Base-by-base conservation (phyloP, 2,797 vertebrate species). In the Acanthurus tractus region DNA sequence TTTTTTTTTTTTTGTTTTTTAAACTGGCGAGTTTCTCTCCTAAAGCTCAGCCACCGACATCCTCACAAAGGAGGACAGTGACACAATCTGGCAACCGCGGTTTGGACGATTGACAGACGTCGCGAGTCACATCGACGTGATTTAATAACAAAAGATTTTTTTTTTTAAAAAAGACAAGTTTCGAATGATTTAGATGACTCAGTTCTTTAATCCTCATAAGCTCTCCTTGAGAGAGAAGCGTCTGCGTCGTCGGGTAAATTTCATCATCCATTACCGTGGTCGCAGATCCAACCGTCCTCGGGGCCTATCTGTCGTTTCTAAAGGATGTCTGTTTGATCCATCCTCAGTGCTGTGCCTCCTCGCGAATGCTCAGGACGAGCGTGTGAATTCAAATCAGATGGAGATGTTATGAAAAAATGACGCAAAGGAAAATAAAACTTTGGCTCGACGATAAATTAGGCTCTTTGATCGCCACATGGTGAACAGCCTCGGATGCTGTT, bases 21-120 rank as follows among this genome's bases (percentile, higher is more conserved):
- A 84, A 79, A 84, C 74, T 80, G 77, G 85, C 73, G 85, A 76
- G 76, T 88, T 84, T 86, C 64, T 74, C 72, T 79, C 81, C 76
- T 74, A 62, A 79, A 88, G 70, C 80, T 85, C 86, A 71, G 76
- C 69, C 61, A 68, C 82, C 82, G 88, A 88, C 89, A 76, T 81
- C 57, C 77, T 57, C 61, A 87, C 82, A 87, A 89, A 88, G 62
- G 81, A 77, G 69, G 81, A 88, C 20, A 56, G 84, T 67, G 81
- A 87, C 91, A 85, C 82, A 90, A 86, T 88, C 88, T 91, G 91
- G 84, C 86, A 82, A 66, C 62, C 23, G 2, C 73, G 71, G 78
- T 89, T 84, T 87, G 88, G 82, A 89, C 74, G 64, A 54, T 64
- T 66, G 83, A 90, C 76, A 87, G 74, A 83, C 81, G 82, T 86